Base-by-base conservation (phyloP, 2,797 vertebrate species). In the Gymnocypris eckloni region DNA sequence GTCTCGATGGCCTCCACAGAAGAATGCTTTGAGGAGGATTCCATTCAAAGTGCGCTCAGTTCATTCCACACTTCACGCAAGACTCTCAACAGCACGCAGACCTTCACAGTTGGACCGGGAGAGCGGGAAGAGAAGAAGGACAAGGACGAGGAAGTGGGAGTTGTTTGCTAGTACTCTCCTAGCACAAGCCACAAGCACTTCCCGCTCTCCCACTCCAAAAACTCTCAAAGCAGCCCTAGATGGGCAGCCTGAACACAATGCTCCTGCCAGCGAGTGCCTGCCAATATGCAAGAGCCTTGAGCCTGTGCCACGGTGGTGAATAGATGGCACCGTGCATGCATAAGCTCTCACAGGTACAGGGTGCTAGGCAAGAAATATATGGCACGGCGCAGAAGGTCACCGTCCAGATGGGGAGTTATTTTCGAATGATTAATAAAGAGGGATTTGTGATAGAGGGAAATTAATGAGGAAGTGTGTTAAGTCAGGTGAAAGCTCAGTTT, bases 261-360 rank as follows among this genome's bases (percentile, higher is more conserved):
- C 77, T 73, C 56, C 22, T 67, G 56, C 79, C 85, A 86, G 45
- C 11, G 8, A 82, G 48, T 52, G 48, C 39, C 59, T 86, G 85
- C 78, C 85, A 86, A 76, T 54, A 52, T 75, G 71, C 79, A 79
- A 50, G 71, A 81, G 85, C 20, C n/a, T 69, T 86, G 85, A 81
- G 37, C 43, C 56, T 2, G 22, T 76, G 85, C 79, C 85, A 86
- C 20, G 64, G 64, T 61, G 54, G 76, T 71, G 67, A 79, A 79
- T 85, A 85, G 66, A 85, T 85, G 83, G 66, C 66, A 59, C 83
- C 4, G 22, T n/a, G 67, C 52, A 64, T 61, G 52, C 52, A 79
- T 33, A 71, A n/a, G 43, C 66, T 33, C 83, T 79, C 76, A n/a
- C 85, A 86, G 80, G 85, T 76, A 77, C 37, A 67, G 77, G 52